These are phyloP conservation scores for Numenius phaeopus DNA, from an alignment of 2,797 vertebrate species.

Conservation along the genomic window DNA sequence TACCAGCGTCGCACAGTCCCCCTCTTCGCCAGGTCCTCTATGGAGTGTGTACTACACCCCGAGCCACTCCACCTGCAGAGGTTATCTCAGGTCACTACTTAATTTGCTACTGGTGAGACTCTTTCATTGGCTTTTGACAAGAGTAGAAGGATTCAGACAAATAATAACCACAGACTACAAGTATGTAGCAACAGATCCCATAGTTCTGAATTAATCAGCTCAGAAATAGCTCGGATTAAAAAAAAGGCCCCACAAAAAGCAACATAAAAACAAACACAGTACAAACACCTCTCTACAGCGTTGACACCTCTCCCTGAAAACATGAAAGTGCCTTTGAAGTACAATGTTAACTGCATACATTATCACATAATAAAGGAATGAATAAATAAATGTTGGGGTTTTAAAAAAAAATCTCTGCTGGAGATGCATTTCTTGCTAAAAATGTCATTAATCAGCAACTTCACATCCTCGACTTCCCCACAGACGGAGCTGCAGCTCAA, in stretches of 20 bases:
- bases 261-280: not conserved
- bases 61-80: not conserved
- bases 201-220: not conserved
- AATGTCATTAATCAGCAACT: constrained; percentile 26
- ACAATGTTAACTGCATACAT: constrained; percentile 23
- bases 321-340: constrained; percentile 46
- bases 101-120: not conserved
- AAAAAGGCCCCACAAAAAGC: not conserved
- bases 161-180: not conserved
- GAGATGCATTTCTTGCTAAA: not conserved
- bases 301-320: constrained; percentile 37
- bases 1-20: not conserved
- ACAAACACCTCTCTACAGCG: not conserved
- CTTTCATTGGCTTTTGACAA: not conserved
- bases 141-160: not conserved
- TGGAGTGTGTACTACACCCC: not conserved
- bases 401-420: not conserved
- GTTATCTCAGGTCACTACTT: not conserved
- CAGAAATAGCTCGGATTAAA: not conserved
- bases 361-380: constrained; percentile 35
- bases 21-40: not conserved
- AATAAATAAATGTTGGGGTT: constrained; percentile 35
- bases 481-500: not conserved
- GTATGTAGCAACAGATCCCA: not conserved
- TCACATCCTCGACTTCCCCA: not conserved